Percentiles rank a stretch among this genome's conserved stretches.
phyloP scores from a whole-genome alignment of 23 tunicate species.

The Corella eumyota region DNA sequence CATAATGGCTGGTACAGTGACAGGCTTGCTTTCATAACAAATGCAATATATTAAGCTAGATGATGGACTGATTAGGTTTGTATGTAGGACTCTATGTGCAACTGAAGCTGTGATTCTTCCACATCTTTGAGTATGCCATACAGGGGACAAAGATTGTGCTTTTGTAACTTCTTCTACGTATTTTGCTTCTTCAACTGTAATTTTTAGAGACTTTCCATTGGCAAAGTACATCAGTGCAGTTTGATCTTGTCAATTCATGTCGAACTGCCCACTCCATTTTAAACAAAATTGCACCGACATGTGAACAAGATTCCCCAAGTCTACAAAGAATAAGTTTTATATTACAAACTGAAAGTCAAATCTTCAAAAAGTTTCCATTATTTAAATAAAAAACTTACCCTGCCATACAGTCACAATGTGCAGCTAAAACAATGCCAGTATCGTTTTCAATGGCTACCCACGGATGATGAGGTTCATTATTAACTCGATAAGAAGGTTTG shows the following conservation, averaged over 20 bases:
- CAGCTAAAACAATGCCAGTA: too few relatives aligned
- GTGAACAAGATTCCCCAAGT: conserved; percentile 1
- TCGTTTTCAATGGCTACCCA: too few relatives aligned
- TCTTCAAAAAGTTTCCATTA: too few relatives aligned
- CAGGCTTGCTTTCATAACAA: not conserved
- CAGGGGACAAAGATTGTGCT: not conserved
- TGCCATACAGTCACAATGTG: too few relatives aligned
- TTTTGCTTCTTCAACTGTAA: not conserved
- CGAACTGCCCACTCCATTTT: not conserved
- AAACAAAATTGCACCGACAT: not conserved
- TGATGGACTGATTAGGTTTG: not conserved
- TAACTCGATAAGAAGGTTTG: too few relatives aligned
- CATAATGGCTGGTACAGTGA: not conserved
- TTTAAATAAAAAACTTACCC: too few relatives aligned
- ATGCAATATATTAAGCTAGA: not conserved
- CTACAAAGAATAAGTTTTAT: not conserved
- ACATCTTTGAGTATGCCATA: not conserved
- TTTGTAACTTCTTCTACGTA: not conserved
- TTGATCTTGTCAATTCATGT: not conserved
- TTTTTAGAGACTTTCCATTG: not conserved
- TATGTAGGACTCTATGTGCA: not conserved
- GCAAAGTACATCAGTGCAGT: not conserved
- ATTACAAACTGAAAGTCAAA: too few relatives aligned
- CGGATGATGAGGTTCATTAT: too few relatives aligned
- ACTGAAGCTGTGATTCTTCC: not conserved